Evolutionary conservation across 2,113 vertebrate genomes (phyloP), one percentile per base, ranked within the genome.

Genomic region (Chrysemys picta): DNA sequence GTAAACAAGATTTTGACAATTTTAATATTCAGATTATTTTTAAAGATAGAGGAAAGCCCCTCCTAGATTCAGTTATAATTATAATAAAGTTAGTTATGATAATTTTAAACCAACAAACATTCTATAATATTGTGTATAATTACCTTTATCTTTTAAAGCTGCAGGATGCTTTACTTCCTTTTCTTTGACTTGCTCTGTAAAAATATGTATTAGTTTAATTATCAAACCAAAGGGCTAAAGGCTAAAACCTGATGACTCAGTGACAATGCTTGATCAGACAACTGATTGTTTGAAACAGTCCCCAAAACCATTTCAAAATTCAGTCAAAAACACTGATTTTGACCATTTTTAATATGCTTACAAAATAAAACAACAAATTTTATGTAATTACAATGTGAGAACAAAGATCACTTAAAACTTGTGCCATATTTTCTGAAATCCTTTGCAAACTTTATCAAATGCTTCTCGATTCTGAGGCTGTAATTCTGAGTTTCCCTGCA

Each of bases 121-220:
- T 78, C 14, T 17, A 72, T 90, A 82, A 7, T 50, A 24, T 78
- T 80, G 16, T 53, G 3, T n/a, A 47, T 45, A 42, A 87, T 93
- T 96, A 95, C 96, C 95, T 97, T 95, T 97, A 59, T 95, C 91
- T 93, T 97, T 97, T 49, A 87, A 84, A 92, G 88, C 2, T 50
- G 89, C 69, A 78, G 94, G 62, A 95, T 96, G 95, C 75, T 96
- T 97, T 89, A n/a, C 78, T 91, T 94, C 93, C 27, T 95, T 94
- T 90, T 90, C 95, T 79, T 96, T 97, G 49, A 10, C 29, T 56
- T 85, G 45, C 52, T 96, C 95, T 96, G 88, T 29, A 91, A 96
- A 88, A 95, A 91, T n/a, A 82, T 25, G 53, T 12, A 57, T 45
- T 19, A 65, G 24, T 29, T 53, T 53, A 91, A 42, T 91, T 17